phyloP scores from a whole-genome alignment of 2,888 invertebrate genomes.

The Melanchra persicariae region DNA sequence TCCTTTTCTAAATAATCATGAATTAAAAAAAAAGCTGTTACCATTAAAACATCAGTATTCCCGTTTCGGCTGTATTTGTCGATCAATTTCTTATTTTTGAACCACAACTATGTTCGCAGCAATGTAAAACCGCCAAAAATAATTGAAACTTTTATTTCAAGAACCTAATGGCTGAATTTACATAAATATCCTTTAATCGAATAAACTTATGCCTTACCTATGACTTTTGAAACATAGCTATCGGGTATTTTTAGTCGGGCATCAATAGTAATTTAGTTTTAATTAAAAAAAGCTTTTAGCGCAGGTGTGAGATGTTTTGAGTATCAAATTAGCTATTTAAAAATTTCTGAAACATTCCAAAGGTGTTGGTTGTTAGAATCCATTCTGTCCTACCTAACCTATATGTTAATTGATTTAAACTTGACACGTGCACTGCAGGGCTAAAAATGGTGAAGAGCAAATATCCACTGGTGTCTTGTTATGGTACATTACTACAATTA shows the following conservation, averaged over 20 bases:
- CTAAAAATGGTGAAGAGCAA: background rate
- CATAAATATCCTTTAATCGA: background rate
- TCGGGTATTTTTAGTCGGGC: background rate
- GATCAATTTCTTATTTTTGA: background rate
- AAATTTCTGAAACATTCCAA: background rate
- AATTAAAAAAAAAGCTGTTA: background rate
- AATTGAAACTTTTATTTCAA: background rate
- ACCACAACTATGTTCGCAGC: background rate
- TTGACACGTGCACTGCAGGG: background rate
- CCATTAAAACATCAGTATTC: background rate
- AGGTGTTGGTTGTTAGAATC: background rate
- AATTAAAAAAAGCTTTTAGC: slow-evolving; percentile 1
- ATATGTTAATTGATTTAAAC: too few relatives aligned
- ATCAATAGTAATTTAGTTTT: background rate
- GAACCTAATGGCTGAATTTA: background rate
- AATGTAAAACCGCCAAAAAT: background rate
- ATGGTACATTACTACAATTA: too few relatives aligned
- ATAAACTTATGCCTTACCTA: too few relatives aligned
- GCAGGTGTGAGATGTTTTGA: background rate
- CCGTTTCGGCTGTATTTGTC: background rate
- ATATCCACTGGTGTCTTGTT: too few relatives aligned
- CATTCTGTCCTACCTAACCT: too few relatives aligned
- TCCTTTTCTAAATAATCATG: too few relatives aligned
- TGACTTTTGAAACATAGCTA: background rate
- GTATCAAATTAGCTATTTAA: background rate